Percentiles rank a stretch among this genome's conserved stretches.
These are phyloP conservation scores for Reticulitermes lucifugus DNA, from an alignment of 2,888 invertebrate species.

Conservation along the genomic window DNA sequence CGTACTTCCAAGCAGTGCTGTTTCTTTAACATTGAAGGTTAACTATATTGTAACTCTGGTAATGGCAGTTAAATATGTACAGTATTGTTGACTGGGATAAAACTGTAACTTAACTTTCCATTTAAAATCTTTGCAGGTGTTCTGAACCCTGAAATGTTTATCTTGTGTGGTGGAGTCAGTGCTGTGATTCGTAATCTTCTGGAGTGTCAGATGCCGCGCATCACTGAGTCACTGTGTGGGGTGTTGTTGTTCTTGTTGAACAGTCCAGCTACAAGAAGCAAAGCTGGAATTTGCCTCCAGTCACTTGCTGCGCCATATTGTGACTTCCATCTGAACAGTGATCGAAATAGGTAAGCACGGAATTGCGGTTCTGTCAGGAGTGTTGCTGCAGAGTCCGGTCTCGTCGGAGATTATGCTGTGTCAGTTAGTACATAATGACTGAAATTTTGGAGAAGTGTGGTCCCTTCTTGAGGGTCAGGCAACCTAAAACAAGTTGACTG, in stretches of 20 bases:
- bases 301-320: constrained; percentile 94
- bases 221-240: constrained; percentile 91
- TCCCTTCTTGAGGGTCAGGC: too few species aligned
- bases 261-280: constrained; percentile 81
- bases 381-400: too few species aligned
- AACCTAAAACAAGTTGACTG: too few species aligned
- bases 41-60: too few species aligned
- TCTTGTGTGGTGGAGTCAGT: constrained; percentile 85
- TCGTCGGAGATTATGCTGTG: too few species aligned
- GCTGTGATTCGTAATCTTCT: constrained; percentile 84
- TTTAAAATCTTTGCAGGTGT: constrained; percentile 70
- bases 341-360: constrained; percentile 74
- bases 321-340: constrained; percentile 83
- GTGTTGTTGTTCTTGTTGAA: constrained; percentile 88
- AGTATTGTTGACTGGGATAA: too few species aligned
- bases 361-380: too few species aligned
- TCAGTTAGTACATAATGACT: too few species aligned
- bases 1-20: too few species aligned
- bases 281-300: constrained; percentile 83
- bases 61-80: too few species aligned
- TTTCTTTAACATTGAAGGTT: too few species aligned
- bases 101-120: background rate
- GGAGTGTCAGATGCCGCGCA: constrained; percentile 87
- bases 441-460: too few species aligned
- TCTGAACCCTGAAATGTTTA: constrained; percentile 83